Conservation (phyloP, 1,140 invertebrate species). For the Chelonus insularis region DNA sequence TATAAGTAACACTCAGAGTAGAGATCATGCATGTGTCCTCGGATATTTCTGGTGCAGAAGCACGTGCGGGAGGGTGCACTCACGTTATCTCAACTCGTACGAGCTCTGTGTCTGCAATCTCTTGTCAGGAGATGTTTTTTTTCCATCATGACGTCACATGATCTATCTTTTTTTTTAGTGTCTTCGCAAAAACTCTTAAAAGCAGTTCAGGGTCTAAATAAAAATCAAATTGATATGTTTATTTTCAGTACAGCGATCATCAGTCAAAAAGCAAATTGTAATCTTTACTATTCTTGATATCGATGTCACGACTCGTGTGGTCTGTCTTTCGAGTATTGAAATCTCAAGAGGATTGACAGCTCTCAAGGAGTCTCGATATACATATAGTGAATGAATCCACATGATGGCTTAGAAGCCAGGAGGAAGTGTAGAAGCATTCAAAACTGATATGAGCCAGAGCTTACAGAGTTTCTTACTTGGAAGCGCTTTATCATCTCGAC, state of each 20-base stretch:
- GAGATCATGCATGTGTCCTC: conserved; percentile 19
- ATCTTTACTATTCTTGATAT: conserved; percentile 17
- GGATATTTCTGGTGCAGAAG: conserved; percentile 34
- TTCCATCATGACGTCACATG: conserved; percentile 39
- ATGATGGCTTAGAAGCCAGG: not conserved
- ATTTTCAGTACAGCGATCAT: not conserved
- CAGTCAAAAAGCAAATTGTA: not conserved
- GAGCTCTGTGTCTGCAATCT: conserved; percentile 28
- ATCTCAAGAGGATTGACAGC: conserved; percentile 45
- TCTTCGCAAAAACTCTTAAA: not conserved
- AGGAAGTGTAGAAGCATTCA: not conserved
- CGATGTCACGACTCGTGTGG: conserved; percentile 29
- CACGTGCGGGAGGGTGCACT: conserved; percentile 19
- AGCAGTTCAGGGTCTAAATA: not conserved
- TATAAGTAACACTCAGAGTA: not conserved
- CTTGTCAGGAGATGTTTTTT: conserved; percentile 41
- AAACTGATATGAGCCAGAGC: conserved; percentile 46
- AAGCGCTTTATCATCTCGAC: conserved; percentile 51
- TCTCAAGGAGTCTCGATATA: conserved; percentile 43
- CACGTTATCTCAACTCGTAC: conserved; percentile 24
- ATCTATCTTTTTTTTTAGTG: conserved; percentile 15
- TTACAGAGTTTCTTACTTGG: conserved; percentile 37
- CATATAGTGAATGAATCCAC: not conserved
- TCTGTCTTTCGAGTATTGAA: conserved; percentile 31
- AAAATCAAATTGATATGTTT: not conserved